Evolutionary conservation across 2,113 vertebrate genomes (phyloP).

Genomic region (Nestor notabilis): DNA sequence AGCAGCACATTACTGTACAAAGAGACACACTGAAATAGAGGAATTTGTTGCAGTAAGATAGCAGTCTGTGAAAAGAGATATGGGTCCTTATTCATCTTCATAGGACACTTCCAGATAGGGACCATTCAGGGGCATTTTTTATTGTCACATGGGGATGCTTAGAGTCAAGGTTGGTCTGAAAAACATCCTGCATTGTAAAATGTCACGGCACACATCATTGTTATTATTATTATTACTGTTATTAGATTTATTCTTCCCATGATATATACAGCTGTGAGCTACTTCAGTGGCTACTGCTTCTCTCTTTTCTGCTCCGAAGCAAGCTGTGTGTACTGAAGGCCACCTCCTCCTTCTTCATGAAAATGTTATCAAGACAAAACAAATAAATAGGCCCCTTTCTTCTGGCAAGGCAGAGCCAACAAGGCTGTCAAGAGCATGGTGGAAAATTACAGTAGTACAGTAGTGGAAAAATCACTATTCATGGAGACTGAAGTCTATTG

Average conservation of each 20-base stretch:
- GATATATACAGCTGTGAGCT: not conserved
- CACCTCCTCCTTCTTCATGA: not conserved
- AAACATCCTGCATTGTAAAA: not conserved
- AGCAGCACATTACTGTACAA: not conserved
- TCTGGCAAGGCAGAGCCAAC: not conserved
- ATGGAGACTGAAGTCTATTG: not conserved
- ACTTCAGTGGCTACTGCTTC: not conserved
- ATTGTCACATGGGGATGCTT: not conserved
- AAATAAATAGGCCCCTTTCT: not conserved
- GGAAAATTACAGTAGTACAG: not conserved
- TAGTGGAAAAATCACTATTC: not conserved
- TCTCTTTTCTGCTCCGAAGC: not conserved
- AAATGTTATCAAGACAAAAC: not conserved
- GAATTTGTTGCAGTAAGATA: not conserved
- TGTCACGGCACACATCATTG: not conserved
- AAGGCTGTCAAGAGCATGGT: not conserved
- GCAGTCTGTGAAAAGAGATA: not conserved
- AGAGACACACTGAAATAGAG: not conserved
- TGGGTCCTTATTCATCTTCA: not conserved
- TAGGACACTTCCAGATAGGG: not conserved
- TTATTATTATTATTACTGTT: not conserved
- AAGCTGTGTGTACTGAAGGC: not conserved
- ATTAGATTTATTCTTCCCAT: not conserved
- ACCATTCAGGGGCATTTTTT: not conserved
- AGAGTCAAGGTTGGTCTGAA: not conserved